These are phyloP conservation scores for Brienomyrus brachyistius DNA, from an alignment of 2,113 vertebrate species.

Conservation along the genomic window DNA sequence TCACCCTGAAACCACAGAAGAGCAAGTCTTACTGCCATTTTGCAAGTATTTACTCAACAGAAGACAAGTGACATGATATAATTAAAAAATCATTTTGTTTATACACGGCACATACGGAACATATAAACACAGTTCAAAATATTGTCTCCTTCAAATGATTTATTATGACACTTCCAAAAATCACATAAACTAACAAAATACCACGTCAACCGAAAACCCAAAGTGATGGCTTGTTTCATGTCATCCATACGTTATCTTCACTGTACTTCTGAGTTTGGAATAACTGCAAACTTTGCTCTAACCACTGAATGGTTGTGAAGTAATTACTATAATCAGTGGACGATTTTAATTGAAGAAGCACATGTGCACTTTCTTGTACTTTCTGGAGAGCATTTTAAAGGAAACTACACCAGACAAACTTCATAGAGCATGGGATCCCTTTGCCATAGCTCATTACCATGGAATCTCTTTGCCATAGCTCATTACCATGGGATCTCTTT, in stretches of 20 bases:
- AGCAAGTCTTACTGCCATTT: not conserved
- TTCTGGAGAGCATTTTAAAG: not conserved
- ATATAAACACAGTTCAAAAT: conserved; percentile 3
- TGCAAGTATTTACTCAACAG: not conserved
- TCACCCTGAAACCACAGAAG: conserved; percentile 19
- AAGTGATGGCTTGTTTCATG: not conserved
- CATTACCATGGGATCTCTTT: too few species aligned
- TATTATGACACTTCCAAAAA: not conserved
- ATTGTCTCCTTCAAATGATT: not conserved
- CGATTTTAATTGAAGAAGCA: not conserved
- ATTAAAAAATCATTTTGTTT: not conserved
- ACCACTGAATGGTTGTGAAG: not conserved
- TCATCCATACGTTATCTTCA: not conserved
- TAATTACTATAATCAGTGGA: not conserved
- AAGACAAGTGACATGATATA: not conserved
- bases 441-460: too few species aligned
- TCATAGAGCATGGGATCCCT: not conserved
- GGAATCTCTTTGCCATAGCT: too few species aligned
- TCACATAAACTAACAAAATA: conserved; percentile 3
- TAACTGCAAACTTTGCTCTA: not conserved
- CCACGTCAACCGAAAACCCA: not conserved
- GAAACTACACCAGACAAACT: not conserved
- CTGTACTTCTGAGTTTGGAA: not conserved
- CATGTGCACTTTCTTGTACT: not conserved
- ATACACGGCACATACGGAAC: not conserved